phyloP scores from a whole-genome alignment of 2,113 vertebrate species.

The Lasiurus borealis region DNA sequence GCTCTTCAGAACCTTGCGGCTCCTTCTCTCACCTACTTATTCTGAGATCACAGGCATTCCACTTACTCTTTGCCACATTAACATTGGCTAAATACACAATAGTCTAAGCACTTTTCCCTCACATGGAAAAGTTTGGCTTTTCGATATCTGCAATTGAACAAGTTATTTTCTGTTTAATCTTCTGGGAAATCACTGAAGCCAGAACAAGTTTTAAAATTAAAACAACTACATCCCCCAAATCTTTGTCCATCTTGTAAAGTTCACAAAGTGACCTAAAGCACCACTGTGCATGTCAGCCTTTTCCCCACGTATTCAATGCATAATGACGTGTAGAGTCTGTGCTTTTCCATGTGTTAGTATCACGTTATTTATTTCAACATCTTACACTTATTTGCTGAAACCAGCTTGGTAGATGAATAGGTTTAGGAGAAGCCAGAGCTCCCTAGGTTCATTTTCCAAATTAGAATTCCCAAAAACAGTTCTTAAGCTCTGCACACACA shows the following conservation, averaged over 20 bases:
- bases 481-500: conserved; percentile 31
- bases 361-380: neutral
- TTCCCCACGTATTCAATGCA: neutral
- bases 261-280: neutral
- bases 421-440: neutral
- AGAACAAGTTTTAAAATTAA: conserved; percentile 22
- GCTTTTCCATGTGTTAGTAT: conserved; percentile 35
- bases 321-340: neutral
- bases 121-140: neutral
- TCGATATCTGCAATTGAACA: neutral
- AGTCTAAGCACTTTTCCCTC: neutral
- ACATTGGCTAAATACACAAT: neutral
- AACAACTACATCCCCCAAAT: neutral
- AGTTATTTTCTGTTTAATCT: conserved; percentile 18
- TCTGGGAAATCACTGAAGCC: neutral
- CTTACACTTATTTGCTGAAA: neutral
- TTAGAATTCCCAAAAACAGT: conserved; percentile 68
- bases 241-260: neutral
- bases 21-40: conserved; percentile 66
- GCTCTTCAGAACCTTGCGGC: neutral
- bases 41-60: conserved; percentile 54
- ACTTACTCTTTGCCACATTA: neutral
- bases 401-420: conserved; percentile 3
- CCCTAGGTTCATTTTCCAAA: conserved; percentile 20
- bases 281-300: neutral